Conservation (phyloP, 2,113 vertebrate genomes). For the Platanista minor region DNA sequence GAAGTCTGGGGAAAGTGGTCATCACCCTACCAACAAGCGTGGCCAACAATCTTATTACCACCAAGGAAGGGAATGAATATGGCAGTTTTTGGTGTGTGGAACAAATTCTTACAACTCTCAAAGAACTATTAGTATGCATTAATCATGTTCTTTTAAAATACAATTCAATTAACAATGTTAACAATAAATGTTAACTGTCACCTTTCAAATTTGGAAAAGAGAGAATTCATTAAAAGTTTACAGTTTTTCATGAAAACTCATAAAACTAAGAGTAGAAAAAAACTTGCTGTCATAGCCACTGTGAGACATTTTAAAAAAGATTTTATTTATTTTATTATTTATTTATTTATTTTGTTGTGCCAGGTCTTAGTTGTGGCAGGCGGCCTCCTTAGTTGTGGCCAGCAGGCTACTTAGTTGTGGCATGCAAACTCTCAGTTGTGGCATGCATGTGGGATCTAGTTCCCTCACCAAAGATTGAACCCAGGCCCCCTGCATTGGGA, state of each 20-base stretch:
- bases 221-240: background rate
- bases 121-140: background rate
- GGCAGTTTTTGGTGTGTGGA: no score
- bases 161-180: background rate
- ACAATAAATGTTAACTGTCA: background rate
- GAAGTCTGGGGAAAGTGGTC: no score
- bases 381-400: no score
- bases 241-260: background rate
- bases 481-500: no score
- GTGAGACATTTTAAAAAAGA: background rate
- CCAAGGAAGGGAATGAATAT: background rate
- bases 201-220: background rate
- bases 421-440: no score
- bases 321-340: no score
- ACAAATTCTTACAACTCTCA: background rate
- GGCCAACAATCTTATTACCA: accelerated
- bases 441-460: no score
- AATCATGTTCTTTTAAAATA: background rate
- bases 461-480: no score
- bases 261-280: background rate
- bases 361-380: no score
- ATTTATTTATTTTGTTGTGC: no score
- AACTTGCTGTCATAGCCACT: background rate
- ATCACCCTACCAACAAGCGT: background rate
- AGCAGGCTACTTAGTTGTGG: no score